These are phyloP conservation scores for Sporophila hypoxantha DNA, from an alignment of 2,113 vertebrate genomes.

Conservation along the genomic window DNA sequence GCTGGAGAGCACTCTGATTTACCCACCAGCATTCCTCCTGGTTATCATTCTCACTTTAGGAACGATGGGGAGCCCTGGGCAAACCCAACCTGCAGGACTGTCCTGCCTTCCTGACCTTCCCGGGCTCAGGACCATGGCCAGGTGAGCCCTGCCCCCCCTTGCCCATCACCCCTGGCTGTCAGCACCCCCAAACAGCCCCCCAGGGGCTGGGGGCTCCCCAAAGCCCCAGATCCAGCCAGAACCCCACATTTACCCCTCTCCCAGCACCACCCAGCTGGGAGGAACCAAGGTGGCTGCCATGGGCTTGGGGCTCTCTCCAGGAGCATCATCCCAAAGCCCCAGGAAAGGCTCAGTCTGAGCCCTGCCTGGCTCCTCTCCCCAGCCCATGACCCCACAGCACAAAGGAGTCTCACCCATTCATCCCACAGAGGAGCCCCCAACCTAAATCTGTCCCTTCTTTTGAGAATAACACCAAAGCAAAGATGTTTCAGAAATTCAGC, in stretches of 20 bases:
- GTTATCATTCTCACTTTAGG: neutral
- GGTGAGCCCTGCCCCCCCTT: neutral
- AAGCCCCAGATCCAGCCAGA: fast-evolving
- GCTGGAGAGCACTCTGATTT: neutral
- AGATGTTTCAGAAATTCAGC: neutral
- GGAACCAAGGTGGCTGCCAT: fast-evolving
- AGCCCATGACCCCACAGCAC: neutral
- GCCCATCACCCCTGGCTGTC: fast-evolving
- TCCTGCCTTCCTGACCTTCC: fast-evolving
- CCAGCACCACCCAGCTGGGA: neutral
- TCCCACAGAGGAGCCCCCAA: fast-evolving
- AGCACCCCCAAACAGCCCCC: neutral
- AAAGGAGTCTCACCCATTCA: neutral
- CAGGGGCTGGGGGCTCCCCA: neutral
- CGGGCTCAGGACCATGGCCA: neutral
- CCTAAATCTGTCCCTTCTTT: neutral
- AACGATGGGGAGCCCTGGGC: neutral
- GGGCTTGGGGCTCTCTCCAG: neutral
- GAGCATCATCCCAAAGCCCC: neutral
- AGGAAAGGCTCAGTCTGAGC: neutral
- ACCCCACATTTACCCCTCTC: neutral
- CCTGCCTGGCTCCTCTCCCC: fast-evolving
- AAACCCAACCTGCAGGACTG: neutral
- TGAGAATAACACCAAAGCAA: neutral
- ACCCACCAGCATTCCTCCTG: fast-evolving